A percentile compares a stretch with the other conserved stretches of the same genome.
Evolutionary conservation across 2,797 vertebrate genomes (phyloP).

Genomic region (Hapalemur alaotrensis): DNA sequence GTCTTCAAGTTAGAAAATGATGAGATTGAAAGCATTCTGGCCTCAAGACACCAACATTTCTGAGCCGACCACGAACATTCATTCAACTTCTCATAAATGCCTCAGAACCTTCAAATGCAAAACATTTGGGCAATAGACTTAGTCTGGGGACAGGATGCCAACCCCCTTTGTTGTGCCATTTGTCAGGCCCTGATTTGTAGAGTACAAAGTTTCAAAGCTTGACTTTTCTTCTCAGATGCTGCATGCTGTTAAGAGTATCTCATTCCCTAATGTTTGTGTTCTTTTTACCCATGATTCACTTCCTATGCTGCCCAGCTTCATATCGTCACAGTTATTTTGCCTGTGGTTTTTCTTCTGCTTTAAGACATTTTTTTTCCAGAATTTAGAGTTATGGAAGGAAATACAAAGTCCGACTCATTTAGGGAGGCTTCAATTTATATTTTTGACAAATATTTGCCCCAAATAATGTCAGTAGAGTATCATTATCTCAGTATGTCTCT

Average conservation of each 20-base stretch:
- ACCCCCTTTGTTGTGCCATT: neutral
- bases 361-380: neutral
- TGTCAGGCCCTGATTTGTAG: slow-evolving; percentile 46
- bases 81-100: slow-evolving; percentile 71
- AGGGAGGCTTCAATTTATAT: slow-evolving; percentile 71
- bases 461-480: slow-evolving; percentile 67
- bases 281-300: slow-evolving; percentile 30
- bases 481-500: slow-evolving; percentile 53
- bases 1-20: slow-evolving; percentile 73
- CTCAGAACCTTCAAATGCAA: slow-evolving; percentile 78
- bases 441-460: slow-evolving; percentile 79
- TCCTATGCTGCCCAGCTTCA: slow-evolving; percentile 50
- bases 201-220: neutral
- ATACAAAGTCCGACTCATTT: slow-evolving; percentile 11
- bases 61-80: slow-evolving; percentile 77
- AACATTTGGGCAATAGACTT: slow-evolving; percentile 57
- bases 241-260: neutral
- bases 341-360: slow-evolving; percentile 41
- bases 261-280: neutral
- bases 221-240: neutral
- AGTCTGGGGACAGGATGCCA: slow-evolving; percentile 34
- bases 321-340: slow-evolving; percentile 30
- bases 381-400: slow-evolving; percentile 38
- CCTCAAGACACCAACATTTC: slow-evolving; percentile 72
- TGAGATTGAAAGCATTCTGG: slow-evolving; percentile 77